Evolutionary conservation across 2,888 invertebrate species (phyloP), one percentile per base, ranked within the genome.

Genomic region (Eubasilissa splendida): DNA sequence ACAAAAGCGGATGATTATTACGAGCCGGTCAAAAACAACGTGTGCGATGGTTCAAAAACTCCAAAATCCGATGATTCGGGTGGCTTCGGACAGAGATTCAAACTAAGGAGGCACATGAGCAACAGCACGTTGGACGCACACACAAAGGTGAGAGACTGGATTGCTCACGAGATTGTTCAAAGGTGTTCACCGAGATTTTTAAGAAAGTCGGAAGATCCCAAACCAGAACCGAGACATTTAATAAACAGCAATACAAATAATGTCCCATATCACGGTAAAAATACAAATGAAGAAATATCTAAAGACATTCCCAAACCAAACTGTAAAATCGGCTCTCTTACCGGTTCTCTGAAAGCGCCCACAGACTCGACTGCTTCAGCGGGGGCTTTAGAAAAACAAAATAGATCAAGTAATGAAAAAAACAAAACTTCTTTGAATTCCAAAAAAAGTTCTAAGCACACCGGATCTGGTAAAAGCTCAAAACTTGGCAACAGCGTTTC

Each of bases 101-200:
- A 94, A 86, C 87, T 95, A 52, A 91, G 94, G 31, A 88, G 95
- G 33, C 94, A 95, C 87, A 91, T 95, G 85, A 96, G 95, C 7
- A 93, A 92, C 5, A 96, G 95, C 83, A 96, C 96, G 0, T 93
- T 96, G 84, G 96, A 96, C 87, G 95, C 96, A 0, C 95, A 96
- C 86, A 94, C 95, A 12, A 96, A 96, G 91, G 96, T 96, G 0
- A 92, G 94, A 83, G 95, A 96, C 85, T 96, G 96, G 96, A 96
- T 96, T 85, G 93, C 95, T 0, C 94, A 95, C 84, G 95, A 95
- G 87, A 93, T 95, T 56, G 93, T 94, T 85, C 93, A 94, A 84
- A 92, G 93, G 86, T 94, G 93, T 85, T 94, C 94, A 74, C 94
- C 94, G 0, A 92, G 91, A 82, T 92, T 93, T 86, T 86, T 94